A percentile compares a stretch with the other conserved stretches of the same genome.
Conservation (phyloP, 2,113 vertebrate genomes). For the Osmerus mordax region DNA sequence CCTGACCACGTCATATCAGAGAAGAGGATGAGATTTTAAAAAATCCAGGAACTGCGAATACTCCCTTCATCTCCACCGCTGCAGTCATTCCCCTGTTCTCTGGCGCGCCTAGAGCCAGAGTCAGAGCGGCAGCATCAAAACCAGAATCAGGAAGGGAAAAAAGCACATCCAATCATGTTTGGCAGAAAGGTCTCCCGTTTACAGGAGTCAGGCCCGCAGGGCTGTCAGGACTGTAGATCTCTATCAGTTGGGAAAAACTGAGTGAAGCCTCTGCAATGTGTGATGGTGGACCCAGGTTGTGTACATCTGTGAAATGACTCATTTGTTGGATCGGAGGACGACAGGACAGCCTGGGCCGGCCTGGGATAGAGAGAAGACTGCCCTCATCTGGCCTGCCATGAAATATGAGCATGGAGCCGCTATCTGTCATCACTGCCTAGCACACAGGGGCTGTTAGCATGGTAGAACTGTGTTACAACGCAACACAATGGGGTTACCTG, state of each 20-base stretch:
- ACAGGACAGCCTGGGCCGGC: constrained; percentile 11
- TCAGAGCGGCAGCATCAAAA: constrained; percentile 62
- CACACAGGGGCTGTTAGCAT: constrained; percentile 23
- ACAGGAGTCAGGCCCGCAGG: constrained; percentile 60
- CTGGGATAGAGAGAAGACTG: constrained; percentile 66
- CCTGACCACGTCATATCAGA: background rate
- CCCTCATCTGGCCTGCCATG: constrained; percentile 66
- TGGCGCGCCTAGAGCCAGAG: constrained; percentile 62
- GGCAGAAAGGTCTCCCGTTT: constrained; percentile 54
- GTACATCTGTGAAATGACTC: constrained; percentile 64
- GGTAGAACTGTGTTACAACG: background rate
- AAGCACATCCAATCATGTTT: constrained; percentile 66
- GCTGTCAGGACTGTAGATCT: constrained; percentile 60
- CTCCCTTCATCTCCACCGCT: constrained; percentile 41
- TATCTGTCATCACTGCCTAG: too few relatives aligned
- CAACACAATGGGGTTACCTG: background rate
- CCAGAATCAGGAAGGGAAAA: constrained; percentile 58
- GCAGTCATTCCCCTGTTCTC: constrained; percentile 45
- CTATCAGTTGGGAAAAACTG: constrained; percentile 68
- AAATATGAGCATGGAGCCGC: constrained; percentile 21
- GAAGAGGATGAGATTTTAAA: background rate
- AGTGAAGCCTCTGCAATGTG: constrained; percentile 66
- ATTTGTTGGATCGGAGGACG: too few relatives aligned
- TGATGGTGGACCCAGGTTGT: constrained; percentile 59
- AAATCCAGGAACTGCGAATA: too few relatives aligned